Evolutionary conservation across 2,113 vertebrate species (phyloP).

Genomic region (Alces alces): DNA sequence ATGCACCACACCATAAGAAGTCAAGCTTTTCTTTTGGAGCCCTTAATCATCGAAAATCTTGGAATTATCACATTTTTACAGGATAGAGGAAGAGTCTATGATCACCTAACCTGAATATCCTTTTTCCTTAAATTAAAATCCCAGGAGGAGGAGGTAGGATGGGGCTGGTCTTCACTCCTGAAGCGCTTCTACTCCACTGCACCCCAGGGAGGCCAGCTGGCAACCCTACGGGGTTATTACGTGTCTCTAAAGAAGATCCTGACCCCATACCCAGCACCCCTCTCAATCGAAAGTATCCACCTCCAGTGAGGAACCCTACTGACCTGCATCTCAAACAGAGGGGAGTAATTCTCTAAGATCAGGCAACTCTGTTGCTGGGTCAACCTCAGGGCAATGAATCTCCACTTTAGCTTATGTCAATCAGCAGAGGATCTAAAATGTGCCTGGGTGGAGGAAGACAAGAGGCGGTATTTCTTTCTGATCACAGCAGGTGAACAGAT

Average conservation of each 20-base stretch:
- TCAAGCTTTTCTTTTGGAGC: background rate
- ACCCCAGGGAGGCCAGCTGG: background rate
- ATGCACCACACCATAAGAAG: background rate
- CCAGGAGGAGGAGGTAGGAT: background rate
- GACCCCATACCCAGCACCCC: background rate
- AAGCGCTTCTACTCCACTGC: background rate
- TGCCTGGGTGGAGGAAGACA: background rate
- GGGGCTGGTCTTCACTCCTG: background rate
- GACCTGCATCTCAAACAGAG: background rate
- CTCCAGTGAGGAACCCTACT: background rate
- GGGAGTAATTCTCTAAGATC: background rate
- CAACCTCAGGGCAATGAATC: background rate
- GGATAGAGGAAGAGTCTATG: background rate
- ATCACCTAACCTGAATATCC: background rate
- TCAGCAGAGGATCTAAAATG: background rate
- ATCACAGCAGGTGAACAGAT: conserved; percentile 10
- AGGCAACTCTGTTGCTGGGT: background rate
- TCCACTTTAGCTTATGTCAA: background rate
- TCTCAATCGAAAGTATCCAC: background rate
- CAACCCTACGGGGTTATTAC: background rate
- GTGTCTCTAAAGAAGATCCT: background rate
- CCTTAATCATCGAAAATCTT: background rate
- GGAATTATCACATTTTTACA: background rate
- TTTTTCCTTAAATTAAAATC: background rate
- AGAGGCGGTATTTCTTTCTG: conserved; percentile 16